Evolutionary conservation across 37 sponge, comb jelly and placozoan species (phyloP).

Genomic region (Corticium candelabrum): DNA sequence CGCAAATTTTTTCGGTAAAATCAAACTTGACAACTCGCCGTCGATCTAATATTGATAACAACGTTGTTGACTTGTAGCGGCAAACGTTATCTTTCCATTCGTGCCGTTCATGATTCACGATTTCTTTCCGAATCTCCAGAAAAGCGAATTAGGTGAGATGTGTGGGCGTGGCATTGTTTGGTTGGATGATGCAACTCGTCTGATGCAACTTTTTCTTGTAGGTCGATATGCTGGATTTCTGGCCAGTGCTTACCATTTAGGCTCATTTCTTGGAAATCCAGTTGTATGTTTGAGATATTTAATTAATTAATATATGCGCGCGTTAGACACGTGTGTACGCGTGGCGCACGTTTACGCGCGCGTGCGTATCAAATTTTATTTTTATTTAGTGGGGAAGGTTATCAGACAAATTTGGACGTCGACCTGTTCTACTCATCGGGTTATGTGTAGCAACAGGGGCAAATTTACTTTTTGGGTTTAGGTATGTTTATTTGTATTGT

Average conservation of each 20-base stretch:
- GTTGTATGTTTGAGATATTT: not conserved
- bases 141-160: slow-evolving; percentile 47
- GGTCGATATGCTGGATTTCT: slow-evolving; percentile 68
- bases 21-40: too few species aligned
- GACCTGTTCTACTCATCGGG: slow-evolving; percentile 57
- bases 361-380: too few species aligned
- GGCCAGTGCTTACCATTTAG: slow-evolving; percentile 60
- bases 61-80: not conserved
- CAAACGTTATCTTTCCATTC: slow-evolving; percentile 65
- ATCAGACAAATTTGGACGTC: slow-evolving; percentile 56
- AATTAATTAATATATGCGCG: too few species aligned
- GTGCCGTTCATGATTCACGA: slow-evolving; percentile 84
- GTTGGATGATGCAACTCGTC: too few species aligned
- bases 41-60: too few species aligned
- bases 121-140: slow-evolving; percentile 72
- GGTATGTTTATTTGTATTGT: too few species aligned
- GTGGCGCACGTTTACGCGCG: too few species aligned
- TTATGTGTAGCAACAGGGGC: slow-evolving; percentile 34
- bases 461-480: slow-evolving; percentile 54
- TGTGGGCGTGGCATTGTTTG: not conserved
- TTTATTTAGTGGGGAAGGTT: slow-evolving; percentile 55
- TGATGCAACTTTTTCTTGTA: not conserved
- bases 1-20: slow-evolving; percentile 32
- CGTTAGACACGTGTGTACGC: too few species aligned
- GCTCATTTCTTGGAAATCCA: slow-evolving; percentile 60